phyloP scores from a whole-genome alignment of 2,797 vertebrate genomes.

The Pangasius macronema region DNA sequence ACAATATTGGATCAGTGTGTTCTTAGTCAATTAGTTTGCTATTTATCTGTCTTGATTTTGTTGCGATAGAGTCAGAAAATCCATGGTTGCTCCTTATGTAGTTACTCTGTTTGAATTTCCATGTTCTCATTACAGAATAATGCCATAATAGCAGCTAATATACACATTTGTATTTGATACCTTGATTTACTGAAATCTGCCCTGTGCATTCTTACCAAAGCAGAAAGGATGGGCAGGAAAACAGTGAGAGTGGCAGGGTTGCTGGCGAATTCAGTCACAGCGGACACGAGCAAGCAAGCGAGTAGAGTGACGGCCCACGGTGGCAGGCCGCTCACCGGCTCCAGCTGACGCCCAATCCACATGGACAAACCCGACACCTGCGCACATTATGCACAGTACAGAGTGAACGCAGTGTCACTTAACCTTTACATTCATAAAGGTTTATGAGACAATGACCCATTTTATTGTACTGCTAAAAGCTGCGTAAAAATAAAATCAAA shows the following conservation, averaged over 20 bases:
- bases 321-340: conserved; percentile 92
- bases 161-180: background rate
- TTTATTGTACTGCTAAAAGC: background rate
- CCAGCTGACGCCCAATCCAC: conserved; percentile 95
- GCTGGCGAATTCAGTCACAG: conserved; percentile 95
- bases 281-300: conserved; percentile 91
- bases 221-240: conserved; percentile 94
- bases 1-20: background rate
- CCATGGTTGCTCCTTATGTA: background rate
- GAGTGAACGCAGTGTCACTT: background rate
- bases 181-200: background rate
- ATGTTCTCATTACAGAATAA: background rate
- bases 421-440: background rate
- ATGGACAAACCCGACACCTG: conserved; percentile 94
- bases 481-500: background rate
- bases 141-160: background rate
- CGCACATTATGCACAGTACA: conserved; percentile 7
- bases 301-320: conserved; percentile 92
- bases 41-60: background rate
- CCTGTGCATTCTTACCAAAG: conserved; percentile 79
- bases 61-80: background rate
- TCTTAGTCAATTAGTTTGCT: background rate
- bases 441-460: background rate
- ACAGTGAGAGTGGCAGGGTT: conserved; percentile 97
- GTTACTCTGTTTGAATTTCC: background rate